These are phyloP conservation scores for Coptotermes formosanus DNA, from an alignment of 1,140 invertebrate species.

Conservation along the genomic window DNA sequence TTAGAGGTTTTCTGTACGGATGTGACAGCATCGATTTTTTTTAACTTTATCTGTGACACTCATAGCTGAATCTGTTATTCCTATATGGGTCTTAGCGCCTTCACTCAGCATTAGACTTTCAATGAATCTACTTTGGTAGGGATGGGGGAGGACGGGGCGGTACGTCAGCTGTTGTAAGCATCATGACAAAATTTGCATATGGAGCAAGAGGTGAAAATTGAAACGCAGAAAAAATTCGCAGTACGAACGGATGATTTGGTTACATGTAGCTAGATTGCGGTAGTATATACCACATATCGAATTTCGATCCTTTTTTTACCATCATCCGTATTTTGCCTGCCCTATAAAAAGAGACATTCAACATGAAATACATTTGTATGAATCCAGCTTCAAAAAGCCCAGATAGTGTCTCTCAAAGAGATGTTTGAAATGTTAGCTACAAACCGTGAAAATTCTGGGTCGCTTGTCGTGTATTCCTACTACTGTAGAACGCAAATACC, in stretches of 20 bases:
- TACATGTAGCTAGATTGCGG: not conserved
- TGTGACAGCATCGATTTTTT: not conserved
- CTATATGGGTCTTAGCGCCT: not conserved
- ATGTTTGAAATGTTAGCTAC: not conserved
- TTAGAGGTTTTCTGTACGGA: not conserved
- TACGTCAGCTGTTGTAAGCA: not conserved
- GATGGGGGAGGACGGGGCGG: too few relatives aligned
- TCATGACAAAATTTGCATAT: constrained; percentile 4
- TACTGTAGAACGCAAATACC: not conserved
- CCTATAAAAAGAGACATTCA: not conserved
- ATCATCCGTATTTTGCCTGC: not conserved
- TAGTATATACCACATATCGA: not conserved
- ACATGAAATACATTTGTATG: constrained; percentile 9
- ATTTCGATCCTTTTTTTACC: not conserved
- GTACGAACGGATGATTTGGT: not conserved
- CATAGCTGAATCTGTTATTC: not conserved
- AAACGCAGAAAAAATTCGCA: not conserved
- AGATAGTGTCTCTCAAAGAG: not conserved
- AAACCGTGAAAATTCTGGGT: not conserved
- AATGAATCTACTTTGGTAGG: not conserved
- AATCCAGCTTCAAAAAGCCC: not conserved
- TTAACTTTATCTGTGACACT: not conserved
- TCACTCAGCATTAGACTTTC: constrained; percentile 12
- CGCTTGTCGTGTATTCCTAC: not conserved
- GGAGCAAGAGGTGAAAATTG: constrained; percentile 15